Conservation (phyloP, 2,113 vertebrate species). For the Pygoscelis adeliae region DNA sequence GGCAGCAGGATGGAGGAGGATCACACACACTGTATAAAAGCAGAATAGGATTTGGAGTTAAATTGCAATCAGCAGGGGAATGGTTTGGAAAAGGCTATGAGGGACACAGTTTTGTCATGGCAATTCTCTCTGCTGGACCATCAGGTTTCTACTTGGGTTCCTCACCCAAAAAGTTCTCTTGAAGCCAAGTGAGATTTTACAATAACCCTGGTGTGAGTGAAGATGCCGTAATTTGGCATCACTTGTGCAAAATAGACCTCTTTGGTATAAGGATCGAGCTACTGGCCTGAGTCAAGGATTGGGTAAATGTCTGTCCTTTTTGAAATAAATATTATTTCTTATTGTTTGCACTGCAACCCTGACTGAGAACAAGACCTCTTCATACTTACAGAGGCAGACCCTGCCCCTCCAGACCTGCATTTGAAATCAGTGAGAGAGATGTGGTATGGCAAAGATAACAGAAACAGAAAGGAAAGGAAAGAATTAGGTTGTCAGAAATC, state of each 20-base stretch:
- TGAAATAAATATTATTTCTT: background rate
- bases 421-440: background rate
- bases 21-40: background rate
- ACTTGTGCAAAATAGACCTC: background rate
- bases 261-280: background rate
- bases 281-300: background rate
- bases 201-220: background rate
- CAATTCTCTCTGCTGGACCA: background rate
- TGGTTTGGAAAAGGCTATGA: background rate
- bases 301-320: background rate
- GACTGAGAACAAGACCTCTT: background rate
- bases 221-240: background rate
- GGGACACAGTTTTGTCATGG: background rate
- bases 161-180: background rate
- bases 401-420: background rate
- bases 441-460: background rate
- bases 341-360: background rate
- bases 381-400: background rate
- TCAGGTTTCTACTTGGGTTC: background rate
- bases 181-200: background rate
- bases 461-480: background rate
- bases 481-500: background rate
- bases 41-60: background rate
- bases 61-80: background rate
- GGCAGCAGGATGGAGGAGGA: conserved; percentile 17